phyloP scores from a whole-genome alignment of 35 echinoderm and acorn worm genomes.

The Apostichopus japonicus region DNA sequence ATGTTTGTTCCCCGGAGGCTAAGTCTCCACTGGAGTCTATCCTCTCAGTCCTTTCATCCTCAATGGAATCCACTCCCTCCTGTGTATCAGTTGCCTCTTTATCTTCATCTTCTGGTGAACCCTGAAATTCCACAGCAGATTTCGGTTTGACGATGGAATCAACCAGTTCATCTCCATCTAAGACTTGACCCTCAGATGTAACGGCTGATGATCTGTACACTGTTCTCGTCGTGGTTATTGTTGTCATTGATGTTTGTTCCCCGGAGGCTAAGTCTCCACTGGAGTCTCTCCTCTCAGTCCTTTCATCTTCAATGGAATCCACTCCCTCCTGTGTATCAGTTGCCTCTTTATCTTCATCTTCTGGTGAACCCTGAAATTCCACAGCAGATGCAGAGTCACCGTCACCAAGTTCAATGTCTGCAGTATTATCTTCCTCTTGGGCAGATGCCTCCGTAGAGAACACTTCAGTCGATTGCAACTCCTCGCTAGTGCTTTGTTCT shows the following conservation, averaged over 20 bases:
- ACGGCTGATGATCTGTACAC: not conserved
- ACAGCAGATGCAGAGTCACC: not conserved
- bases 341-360: not conserved
- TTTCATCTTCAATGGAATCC: not conserved
- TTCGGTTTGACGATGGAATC: slow-evolving; percentile 81
- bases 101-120: not conserved
- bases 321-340: not conserved
- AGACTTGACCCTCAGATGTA: not conserved
- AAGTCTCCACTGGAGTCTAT: not conserved
- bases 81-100: not conserved
- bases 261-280: not conserved
- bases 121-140: not conserved
- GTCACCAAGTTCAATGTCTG: not conserved
- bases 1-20: not conserved
- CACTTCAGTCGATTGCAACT: not conserved
- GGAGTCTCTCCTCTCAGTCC: not conserved
- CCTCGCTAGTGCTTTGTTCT: slow-evolving; percentile 1
- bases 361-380: not conserved
- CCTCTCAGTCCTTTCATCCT: not conserved
- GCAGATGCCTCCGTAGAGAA: not conserved
- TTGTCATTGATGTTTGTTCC: not conserved
- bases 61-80: not conserved
- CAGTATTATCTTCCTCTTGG: not conserved
- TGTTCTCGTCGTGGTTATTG: not conserved
- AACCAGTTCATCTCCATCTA: slow-evolving; percentile 47